A percentile compares a stretch with the other conserved stretches of the same genome.
Conservation (phyloP, 1,140 invertebrate species). For the Drosophila arizonae region DNA sequence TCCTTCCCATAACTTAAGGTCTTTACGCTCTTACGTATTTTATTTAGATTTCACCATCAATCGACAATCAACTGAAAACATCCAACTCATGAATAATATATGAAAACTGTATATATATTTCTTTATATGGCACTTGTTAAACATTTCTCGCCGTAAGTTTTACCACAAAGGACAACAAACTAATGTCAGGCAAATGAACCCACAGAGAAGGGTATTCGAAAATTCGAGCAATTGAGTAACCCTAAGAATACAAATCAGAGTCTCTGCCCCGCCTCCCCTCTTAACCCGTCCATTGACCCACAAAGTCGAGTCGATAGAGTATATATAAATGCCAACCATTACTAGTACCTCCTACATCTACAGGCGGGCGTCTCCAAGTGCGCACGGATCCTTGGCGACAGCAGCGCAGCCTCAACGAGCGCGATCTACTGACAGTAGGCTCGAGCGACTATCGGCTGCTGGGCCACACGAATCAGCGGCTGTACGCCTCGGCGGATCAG, state of each 20-base stretch:
- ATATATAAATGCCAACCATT: constrained; percentile 38
- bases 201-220: constrained; percentile 17
- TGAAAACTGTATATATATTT: constrained; percentile 32
- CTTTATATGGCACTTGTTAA: constrained; percentile 31
- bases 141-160: constrained; percentile 44
- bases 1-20: constrained; percentile 8
- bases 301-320: constrained; percentile 21
- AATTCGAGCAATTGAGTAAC: constrained; percentile 23
- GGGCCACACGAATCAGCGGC: constrained; percentile 64
- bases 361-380: constrained; percentile 75
- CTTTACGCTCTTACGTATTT: constrained; percentile 28
- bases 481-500: constrained; percentile 76
- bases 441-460: constrained; percentile 64
- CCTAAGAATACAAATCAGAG: constrained; percentile 10
- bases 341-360: constrained; percentile 64
- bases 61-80: constrained; percentile 9
- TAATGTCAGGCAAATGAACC: constrained; percentile 62
- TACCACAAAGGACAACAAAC: constrained; percentile 74
- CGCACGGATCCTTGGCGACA: constrained; percentile 79
- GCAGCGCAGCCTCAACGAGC: constrained; percentile 79
- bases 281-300: constrained; percentile 7
- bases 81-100: constrained; percentile 1
- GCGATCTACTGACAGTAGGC: constrained; percentile 66
- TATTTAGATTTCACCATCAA: not conserved
- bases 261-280: not conserved